A percentile compares a stretch with the other conserved stretches of the same genome.
Conservation (phyloP, 1,140 invertebrate species). For the Drosophila setifemur region DNA sequence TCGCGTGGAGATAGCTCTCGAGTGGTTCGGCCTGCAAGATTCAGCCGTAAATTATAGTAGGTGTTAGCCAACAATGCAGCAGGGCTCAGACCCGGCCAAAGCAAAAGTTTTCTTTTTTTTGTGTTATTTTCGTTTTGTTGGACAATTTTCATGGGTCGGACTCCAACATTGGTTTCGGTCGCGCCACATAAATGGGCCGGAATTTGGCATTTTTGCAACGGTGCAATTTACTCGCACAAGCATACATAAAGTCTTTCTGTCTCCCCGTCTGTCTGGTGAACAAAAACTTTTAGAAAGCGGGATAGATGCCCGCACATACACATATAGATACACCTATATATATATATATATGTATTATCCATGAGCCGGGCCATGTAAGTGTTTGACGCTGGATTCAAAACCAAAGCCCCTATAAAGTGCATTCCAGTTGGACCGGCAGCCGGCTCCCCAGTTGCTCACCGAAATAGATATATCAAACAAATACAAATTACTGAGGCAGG, state of each 20-base stretch:
- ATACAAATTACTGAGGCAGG: neutral
- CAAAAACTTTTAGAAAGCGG: conserved; percentile 21
- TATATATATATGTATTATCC: neutral
- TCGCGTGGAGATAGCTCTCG: conserved; percentile 15
- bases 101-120: conserved; percentile 15
- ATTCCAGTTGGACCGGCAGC: neutral
- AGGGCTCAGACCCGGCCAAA: conserved; percentile 24
- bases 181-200: conserved; percentile 43
- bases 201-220: conserved; percentile 44
- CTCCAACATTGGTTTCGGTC: conserved; percentile 31
- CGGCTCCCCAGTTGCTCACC: neutral
- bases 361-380: no score
- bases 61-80: conserved; percentile 33
- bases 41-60: conserved; percentile 33
- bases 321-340: neutral
- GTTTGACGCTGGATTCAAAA: neutral
- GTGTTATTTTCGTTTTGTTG: conserved; percentile 21
- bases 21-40: conserved; percentile 24
- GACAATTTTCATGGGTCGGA: conserved; percentile 20
- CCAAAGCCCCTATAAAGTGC: neutral
- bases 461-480: neutral
- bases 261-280: conserved; percentile 8
- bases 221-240: conserved; percentile 29
- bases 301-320: conserved; percentile 19
- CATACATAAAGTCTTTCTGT: conserved; percentile 20